A percentile compares a stretch with the other conserved stretches of the same genome.
These are phyloP conservation scores for Laupala kohalensis DNA, from an alignment of 1,140 invertebrate genomes.

Conservation along the genomic window DNA sequence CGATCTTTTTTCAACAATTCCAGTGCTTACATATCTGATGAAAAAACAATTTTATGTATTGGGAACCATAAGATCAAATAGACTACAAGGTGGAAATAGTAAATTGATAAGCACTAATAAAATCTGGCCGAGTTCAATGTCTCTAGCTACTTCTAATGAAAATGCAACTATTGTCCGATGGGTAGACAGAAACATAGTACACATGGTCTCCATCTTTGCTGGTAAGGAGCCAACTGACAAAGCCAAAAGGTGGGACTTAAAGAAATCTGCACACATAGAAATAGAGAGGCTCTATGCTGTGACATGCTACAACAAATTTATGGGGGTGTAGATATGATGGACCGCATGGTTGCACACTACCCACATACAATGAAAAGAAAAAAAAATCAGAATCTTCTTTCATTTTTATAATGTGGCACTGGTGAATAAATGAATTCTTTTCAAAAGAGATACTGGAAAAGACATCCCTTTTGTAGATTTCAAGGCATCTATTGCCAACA, in stretches of 20 bases:
- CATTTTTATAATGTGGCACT: conserved; percentile 21
- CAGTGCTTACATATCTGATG: conserved; percentile 5
- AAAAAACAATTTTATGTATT: conserved; percentile 11
- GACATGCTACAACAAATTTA: conserved; percentile 23
- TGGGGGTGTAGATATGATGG: conserved; percentile 27
- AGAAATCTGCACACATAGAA: conserved; percentile 16
- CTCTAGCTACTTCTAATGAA: conserved; percentile 13
- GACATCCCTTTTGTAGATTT: no score
- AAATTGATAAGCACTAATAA: conserved; percentile 11
- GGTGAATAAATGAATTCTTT: conserved; percentile 21
- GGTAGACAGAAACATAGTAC: conserved; percentile 20
- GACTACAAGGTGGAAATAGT: conserved; percentile 11
- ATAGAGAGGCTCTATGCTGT: conserved; percentile 20
- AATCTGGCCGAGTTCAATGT: conserved; percentile 13
- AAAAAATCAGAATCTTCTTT: conserved; percentile 21
- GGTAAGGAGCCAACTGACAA: conserved; percentile 21
- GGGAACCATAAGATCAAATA: conserved; percentile 13
- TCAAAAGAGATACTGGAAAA: no score
- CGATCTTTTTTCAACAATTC: conserved; percentile 6
- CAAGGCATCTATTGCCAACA: no score
- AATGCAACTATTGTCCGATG: conserved; percentile 23
- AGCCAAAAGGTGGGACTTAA: conserved; percentile 15
- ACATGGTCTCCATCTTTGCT: conserved; percentile 24
- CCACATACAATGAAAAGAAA: conserved; percentile 18
- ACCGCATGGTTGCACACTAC: conserved; percentile 22